Conservation (phyloP, 2,888 invertebrate species). For the Leucania comma region DNA sequence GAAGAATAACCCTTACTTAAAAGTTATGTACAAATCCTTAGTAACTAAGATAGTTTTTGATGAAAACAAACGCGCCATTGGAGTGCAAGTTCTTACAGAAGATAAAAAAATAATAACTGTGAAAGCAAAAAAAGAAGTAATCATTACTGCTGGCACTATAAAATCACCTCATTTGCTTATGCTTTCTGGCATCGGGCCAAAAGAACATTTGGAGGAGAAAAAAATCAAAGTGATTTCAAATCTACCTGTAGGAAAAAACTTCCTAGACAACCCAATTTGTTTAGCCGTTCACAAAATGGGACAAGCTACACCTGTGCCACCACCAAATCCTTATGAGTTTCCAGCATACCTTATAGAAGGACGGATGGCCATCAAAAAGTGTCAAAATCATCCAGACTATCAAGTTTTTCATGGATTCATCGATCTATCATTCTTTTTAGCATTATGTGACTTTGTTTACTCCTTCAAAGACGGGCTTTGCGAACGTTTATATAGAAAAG, state of each 20-base stretch:
- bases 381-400: conserved; percentile 83
- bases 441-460: conserved; percentile 55
- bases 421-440: conserved; percentile 32
- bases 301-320: conserved; percentile 71
- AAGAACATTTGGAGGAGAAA: conserved; percentile 72
- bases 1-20: conserved; percentile 72
- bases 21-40: conserved; percentile 81
- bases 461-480: conserved; percentile 63
- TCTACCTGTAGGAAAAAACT: conserved; percentile 83
- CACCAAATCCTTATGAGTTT: conserved; percentile 68
- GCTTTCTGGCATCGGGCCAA: conserved; percentile 87
- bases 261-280: conserved; percentile 82
- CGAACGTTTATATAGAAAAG: conserved; percentile 49
- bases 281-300: conserved; percentile 67
- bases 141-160: conserved; percentile 84
- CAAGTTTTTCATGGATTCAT: conserved; percentile 53
- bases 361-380: conserved; percentile 90
- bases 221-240: conserved; percentile 78
- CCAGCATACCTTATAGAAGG: conserved; percentile 63
- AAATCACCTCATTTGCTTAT: conserved; percentile 85
- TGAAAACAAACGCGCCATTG: conserved; percentile 78
- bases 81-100: conserved; percentile 77
- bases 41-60: conserved; percentile 88
- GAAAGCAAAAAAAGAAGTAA: conserved; percentile 81
- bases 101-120: conserved; percentile 67